Percentiles rank a stretch among this genome's conserved stretches.
These are phyloP conservation scores for Eupeodes corollae DNA, from an alignment of 1,140 invertebrate genomes.

Conservation along the genomic window DNA sequence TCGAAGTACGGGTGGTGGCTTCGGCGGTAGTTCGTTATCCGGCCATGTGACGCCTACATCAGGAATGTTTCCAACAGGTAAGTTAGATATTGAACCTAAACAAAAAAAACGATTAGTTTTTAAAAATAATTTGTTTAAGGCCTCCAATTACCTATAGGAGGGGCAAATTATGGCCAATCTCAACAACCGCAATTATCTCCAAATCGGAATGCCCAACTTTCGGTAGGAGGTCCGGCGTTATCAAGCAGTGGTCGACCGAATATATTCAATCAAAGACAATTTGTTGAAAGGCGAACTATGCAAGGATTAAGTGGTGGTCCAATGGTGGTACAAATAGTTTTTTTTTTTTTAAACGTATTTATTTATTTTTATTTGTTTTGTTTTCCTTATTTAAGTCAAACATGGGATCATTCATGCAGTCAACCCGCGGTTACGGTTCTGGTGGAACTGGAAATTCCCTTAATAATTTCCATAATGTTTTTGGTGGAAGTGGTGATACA, in stretches of 20 bases:
- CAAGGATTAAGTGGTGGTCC: slow-evolving; percentile 40
- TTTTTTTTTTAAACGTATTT: not conserved
- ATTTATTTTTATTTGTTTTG: not conserved
- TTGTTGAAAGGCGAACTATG: slow-evolving; percentile 64
- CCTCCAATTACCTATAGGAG: slow-evolving; percentile 9
- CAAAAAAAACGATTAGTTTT: not conserved
- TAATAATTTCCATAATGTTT: slow-evolving; percentile 65
- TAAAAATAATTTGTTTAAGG: not conserved
- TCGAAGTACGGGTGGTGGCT: slow-evolving; percentile 44
- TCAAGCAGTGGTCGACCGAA: slow-evolving; percentile 42
- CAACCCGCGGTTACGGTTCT: slow-evolving; percentile 50
- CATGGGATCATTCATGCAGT: slow-evolving; percentile 37
- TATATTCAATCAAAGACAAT: slow-evolving; percentile 57
- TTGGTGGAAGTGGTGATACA: slow-evolving; percentile 50
- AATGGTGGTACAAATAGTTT: slow-evolving; percentile 17
- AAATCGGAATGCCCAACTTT: slow-evolving; percentile 39
- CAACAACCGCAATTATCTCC: slow-evolving; percentile 50
- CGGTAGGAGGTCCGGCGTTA: slow-evolving; percentile 42
- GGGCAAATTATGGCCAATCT: slow-evolving; percentile 38
- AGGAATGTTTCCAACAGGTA: slow-evolving; percentile 47
- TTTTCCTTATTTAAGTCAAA: slow-evolving; percentile 22
- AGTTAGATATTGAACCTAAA: slow-evolving; percentile 7
- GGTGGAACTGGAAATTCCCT: slow-evolving; percentile 40
- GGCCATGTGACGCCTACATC: slow-evolving; percentile 62
- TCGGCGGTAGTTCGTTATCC: slow-evolving; percentile 45